A percentile compares a stretch with the other conserved stretches of the same genome.
Evolutionary conservation across 2,113 vertebrate genomes (phyloP).

Genomic region (Saccopteryx leptura): DNA sequence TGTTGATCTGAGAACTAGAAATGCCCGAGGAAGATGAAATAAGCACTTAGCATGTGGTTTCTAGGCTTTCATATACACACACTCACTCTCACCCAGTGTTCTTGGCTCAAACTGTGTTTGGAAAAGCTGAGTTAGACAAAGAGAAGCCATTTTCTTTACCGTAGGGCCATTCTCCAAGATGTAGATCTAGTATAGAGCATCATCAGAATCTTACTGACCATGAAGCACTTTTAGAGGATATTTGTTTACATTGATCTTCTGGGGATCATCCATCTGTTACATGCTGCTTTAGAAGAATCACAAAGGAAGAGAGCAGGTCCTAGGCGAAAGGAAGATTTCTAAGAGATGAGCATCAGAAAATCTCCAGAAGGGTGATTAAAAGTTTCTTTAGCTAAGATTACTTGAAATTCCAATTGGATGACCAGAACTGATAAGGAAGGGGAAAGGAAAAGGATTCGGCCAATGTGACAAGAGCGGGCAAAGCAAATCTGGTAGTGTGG

Average conservation of each 20-base stretch:
- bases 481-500: fast-evolving
- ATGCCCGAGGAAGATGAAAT: background rate
- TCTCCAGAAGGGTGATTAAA: background rate
- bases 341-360: background rate
- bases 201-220: background rate
- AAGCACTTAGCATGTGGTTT: background rate
- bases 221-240: background rate
- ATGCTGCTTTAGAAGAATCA: background rate
- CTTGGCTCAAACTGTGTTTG: background rate
- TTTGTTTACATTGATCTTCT: background rate
- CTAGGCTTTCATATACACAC: background rate
- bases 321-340: background rate
- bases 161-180: background rate
- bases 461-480: too few relatives aligned
- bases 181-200: background rate
- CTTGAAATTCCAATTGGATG: background rate
- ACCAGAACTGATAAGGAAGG: background rate
- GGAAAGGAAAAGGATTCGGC: background rate
- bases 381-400: background rate
- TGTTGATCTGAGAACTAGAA: background rate
- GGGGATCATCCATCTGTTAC: background rate
- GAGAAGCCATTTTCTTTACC: background rate
- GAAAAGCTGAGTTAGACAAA: constrained; percentile 26
- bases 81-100: background rate
- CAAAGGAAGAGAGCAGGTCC: background rate